Evolutionary conservation across 2,797 vertebrate genomes (phyloP).

Genomic region (Nasua narica): DNA sequence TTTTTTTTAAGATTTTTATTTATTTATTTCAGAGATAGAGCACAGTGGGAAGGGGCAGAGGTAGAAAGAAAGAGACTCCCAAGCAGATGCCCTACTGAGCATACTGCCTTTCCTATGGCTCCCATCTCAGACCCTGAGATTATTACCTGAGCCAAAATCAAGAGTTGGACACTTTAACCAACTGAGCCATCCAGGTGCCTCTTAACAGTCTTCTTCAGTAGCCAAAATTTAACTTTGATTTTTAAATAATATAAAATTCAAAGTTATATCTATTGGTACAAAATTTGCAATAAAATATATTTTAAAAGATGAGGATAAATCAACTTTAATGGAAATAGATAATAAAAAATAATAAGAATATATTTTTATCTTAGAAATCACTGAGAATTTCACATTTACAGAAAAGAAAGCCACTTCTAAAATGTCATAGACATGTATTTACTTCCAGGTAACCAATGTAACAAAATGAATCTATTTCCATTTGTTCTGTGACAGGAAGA

Average conservation of each 20-base stretch:
- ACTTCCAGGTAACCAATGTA: slow-evolving; percentile 39
- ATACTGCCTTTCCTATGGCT: background rate
- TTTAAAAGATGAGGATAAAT: background rate
- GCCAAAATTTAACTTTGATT: background rate
- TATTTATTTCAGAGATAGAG: background rate
- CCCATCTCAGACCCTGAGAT: background rate
- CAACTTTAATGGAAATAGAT: background rate
- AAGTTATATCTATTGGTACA: background rate
- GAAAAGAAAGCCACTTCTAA: background rate
- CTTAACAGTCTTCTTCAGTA: background rate
- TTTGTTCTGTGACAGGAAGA: slow-evolving; percentile 69
- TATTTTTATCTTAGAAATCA: slow-evolving; percentile 54
- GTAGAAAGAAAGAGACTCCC: background rate
- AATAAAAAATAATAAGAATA: slow-evolving; percentile 30
- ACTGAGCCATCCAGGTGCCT: background rate
- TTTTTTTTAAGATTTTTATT: no score
- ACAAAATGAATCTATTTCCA: slow-evolving; percentile 60
- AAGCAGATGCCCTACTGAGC: background rate
- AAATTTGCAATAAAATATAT: background rate
- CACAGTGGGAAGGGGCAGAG: background rate
- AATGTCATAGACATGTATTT: slow-evolving; percentile 55
- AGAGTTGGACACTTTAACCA: background rate
- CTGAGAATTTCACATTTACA: slow-evolving; percentile 23
- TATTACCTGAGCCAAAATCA: background rate
- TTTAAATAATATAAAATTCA: background rate